Percentiles rank a stretch among this genome's conserved stretches.
phyloP scores from a whole-genome alignment of 1,140 invertebrate genomes.

The Brachionus koreanus region DNA sequence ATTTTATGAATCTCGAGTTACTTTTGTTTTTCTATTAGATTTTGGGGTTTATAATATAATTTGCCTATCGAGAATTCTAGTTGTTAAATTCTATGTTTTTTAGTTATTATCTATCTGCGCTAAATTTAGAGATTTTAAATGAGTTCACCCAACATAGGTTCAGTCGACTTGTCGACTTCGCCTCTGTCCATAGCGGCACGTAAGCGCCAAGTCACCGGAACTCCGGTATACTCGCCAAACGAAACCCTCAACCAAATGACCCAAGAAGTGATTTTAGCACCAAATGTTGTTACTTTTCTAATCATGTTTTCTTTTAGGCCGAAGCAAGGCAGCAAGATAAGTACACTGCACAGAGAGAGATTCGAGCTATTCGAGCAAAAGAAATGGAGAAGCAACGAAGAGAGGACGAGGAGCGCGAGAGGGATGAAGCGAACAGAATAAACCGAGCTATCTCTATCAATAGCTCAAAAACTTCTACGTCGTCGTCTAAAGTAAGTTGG shows the following conservation, averaged over 20 bases:
- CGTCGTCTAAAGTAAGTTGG: background rate
- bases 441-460: background rate
- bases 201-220: background rate
- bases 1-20: constrained; percentile 3
- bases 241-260: constrained; percentile 43
- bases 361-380: constrained; percentile 22
- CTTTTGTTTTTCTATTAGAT: constrained; percentile 4
- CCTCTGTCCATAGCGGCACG: background rate
- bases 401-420: constrained; percentile 34
- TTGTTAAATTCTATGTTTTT: background rate
- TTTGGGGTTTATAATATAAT: constrained; percentile 3
- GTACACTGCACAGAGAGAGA: constrained; percentile 40
- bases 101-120: background rate
- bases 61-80: constrained; percentile 5
- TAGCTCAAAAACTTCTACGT: background rate
- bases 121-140: background rate
- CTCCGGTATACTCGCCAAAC: constrained; percentile 22
- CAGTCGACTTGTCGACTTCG: constrained; percentile 43
- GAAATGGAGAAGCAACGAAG: constrained; percentile 39
- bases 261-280: background rate
- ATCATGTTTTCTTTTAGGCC: background rate
- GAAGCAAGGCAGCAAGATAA: constrained; percentile 36
- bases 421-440: constrained; percentile 9
- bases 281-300: background rate
- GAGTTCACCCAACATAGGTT: constrained; percentile 37